Evolutionary conservation across 2,797 vertebrate genomes (phyloP).

Genomic region (Erethizon dorsatum): DNA sequence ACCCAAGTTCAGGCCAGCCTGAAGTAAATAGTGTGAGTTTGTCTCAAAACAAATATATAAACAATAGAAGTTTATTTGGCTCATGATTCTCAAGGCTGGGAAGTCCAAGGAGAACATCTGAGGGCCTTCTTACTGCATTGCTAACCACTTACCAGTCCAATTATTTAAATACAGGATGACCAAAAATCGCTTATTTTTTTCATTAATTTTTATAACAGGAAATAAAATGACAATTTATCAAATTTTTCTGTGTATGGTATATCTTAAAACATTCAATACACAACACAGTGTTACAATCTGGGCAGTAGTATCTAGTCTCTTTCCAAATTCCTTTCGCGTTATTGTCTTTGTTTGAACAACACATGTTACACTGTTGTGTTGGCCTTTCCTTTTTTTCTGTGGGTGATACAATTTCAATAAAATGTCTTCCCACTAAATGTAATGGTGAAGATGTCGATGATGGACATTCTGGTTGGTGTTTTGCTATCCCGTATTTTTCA

Average conservation of each 20-base stretch:
- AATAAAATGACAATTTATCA: neutral
- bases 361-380: neutral
- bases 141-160: neutral
- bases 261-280: neutral
- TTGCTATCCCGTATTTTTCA: neutral
- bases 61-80: neutral
- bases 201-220: neutral
- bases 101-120: neutral
- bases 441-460: neutral
- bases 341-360: neutral
- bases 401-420: neutral
- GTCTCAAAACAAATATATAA: neutral
- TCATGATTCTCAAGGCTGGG: neutral
- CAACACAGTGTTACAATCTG: neutral
- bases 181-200: neutral
- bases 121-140: neutral
- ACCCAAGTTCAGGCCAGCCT: neutral
- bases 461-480: neutral
- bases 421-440: neutral
- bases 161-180: neutral
- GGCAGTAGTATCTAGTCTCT: neutral
- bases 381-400: neutral
- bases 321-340: neutral
- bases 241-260: neutral
- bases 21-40: neutral